These are phyloP conservation scores for Eidolon dupreanum DNA, from an alignment of 2,797 vertebrate genomes.

Conservation along the genomic window DNA sequence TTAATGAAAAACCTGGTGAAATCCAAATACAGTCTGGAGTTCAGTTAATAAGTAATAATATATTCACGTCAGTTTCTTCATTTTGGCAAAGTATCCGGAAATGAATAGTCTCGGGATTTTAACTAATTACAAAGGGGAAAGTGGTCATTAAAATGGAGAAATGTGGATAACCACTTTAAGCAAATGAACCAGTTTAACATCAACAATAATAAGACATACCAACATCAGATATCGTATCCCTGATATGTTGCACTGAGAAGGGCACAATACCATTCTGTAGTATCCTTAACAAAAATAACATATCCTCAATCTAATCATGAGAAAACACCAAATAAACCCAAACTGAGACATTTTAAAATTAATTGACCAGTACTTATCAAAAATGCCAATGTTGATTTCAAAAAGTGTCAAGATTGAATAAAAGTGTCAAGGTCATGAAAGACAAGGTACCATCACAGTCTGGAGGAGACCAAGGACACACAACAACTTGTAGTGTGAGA, in stretches of 20 bases:
- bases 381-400: no score
- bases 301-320: not conserved
- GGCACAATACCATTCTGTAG: not conserved
- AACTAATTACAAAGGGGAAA: not conserved
- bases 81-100: not conserved
- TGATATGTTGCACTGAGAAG: not conserved
- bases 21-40: not conserved
- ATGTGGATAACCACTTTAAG: not conserved
- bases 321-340: not conserved
- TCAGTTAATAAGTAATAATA: no score
- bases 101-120: not conserved
- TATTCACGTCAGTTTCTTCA: not conserved
- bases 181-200: not conserved
- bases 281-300: constrained; percentile 9
- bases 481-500: not conserved
- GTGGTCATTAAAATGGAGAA: not conserved
- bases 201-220: not conserved
- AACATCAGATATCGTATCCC: not conserved
- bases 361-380: no score
- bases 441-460: not conserved
- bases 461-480: not conserved
- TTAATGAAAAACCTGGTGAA: not conserved
- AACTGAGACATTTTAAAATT: not conserved
- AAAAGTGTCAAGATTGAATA: not conserved
- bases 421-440: not conserved